These are phyloP conservation scores for Lates japonicus DNA, from an alignment of 2,797 vertebrate genomes.

Conservation along the genomic window DNA sequence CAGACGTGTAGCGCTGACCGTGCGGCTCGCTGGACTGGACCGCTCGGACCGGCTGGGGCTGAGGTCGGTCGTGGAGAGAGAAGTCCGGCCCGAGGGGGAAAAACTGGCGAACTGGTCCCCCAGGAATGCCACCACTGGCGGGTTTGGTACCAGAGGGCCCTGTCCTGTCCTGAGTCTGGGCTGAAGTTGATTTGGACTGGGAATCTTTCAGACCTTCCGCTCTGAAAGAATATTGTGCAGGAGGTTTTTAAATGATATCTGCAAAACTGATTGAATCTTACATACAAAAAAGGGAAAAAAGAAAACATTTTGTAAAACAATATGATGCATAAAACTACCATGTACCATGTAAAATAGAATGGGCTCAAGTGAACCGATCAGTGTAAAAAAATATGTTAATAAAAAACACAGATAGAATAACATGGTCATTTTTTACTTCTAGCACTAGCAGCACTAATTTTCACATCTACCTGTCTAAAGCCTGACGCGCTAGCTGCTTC, in stretches of 20 bases:
- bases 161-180: slow-evolving; percentile 86
- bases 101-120: slow-evolving; percentile 87
- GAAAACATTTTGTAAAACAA: neutral
- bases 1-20: slow-evolving; percentile 92
- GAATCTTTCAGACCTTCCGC: slow-evolving; percentile 95
- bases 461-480: slow-evolving; percentile 91
- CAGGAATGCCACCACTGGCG: slow-evolving; percentile 41
- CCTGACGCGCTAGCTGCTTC: slow-evolving; percentile 96
- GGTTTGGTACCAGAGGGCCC: slow-evolving; percentile 83
- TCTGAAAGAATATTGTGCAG: slow-evolving; percentile 73
- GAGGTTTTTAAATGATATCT: neutral
- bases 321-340: neutral
- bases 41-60: slow-evolving; percentile 88
- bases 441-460: neutral
- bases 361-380: neutral
- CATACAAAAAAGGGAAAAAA: neutral
- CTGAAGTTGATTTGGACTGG: slow-evolving; percentile 86
- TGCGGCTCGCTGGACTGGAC: slow-evolving; percentile 92
- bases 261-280: neutral
- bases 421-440: too few species aligned
- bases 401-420: too few species aligned
- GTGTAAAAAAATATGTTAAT: too few species aligned
- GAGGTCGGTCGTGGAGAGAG: slow-evolving; percentile 90
- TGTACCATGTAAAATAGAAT: neutral
- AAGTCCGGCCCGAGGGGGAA: slow-evolving; percentile 94